Percentiles rank a stretch among this genome's conserved stretches.
These are phyloP conservation scores for Schrankia costaestrigalis DNA, from an alignment of 2,888 invertebrate genomes.

Conservation along the genomic window DNA sequence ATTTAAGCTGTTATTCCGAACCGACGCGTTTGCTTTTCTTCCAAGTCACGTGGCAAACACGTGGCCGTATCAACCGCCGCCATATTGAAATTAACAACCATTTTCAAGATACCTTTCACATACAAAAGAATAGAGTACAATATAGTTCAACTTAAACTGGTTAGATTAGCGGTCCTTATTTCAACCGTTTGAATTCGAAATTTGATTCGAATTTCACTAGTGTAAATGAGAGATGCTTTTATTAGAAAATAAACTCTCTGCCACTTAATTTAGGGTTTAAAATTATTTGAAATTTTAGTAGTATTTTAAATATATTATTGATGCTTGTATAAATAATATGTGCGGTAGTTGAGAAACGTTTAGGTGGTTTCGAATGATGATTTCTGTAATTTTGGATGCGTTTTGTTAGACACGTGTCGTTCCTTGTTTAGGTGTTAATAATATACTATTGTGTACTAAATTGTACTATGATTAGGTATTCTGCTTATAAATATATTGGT, in stretches of 20 bases:
- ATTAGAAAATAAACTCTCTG: slow-evolving; percentile 8
- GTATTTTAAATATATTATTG: slow-evolving; percentile 41
- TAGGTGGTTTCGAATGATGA: slow-evolving; percentile 40
- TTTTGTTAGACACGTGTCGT: slow-evolving; percentile 49
- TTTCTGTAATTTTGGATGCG: slow-evolving; percentile 51
- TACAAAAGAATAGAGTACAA: neutral
- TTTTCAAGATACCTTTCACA: slow-evolving; percentile 19
- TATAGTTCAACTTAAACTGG: slow-evolving; percentile 30
- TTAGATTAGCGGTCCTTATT: slow-evolving; percentile 58
- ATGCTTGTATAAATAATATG: slow-evolving; percentile 36
- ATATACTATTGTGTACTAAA: slow-evolving; percentile 32
- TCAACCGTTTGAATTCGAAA: slow-evolving; percentile 66
- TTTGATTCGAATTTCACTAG: slow-evolving; percentile 34
- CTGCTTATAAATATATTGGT: slow-evolving; percentile 3
- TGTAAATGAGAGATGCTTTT: slow-evolving; percentile 12
- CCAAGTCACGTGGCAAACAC: slow-evolving; percentile 65
- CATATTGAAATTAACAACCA: slow-evolving; percentile 54
- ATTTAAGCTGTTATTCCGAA: slow-evolving; percentile 73
- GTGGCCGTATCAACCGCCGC: slow-evolving; percentile 50
- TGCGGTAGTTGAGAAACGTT: slow-evolving; percentile 47
- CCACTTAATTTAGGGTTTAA: slow-evolving; percentile 5
- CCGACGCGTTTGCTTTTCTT: slow-evolving; percentile 72
- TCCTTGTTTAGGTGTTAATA: slow-evolving; percentile 52
- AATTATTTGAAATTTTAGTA: slow-evolving; percentile 5
- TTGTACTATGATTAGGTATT: slow-evolving; percentile 13